phyloP scores from a whole-genome alignment of 2,113 vertebrate genomes.

The Plecotus auritus region DNA sequence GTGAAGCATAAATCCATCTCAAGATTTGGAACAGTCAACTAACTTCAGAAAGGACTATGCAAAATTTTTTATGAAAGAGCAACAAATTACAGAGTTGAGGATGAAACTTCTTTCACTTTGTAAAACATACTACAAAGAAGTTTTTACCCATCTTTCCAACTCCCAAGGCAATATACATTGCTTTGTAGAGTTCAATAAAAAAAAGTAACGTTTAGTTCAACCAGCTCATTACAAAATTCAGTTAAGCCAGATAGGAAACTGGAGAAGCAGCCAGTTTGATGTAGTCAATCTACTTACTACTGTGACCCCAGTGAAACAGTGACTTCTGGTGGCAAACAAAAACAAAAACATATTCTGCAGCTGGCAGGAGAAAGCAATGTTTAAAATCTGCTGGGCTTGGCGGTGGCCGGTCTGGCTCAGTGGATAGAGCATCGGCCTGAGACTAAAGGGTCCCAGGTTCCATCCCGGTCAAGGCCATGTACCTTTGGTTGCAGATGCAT shows the following conservation, averaged over 20 bases:
- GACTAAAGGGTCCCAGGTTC: too few relatives aligned
- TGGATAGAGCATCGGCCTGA: too few relatives aligned
- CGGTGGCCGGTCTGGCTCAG: too few relatives aligned
- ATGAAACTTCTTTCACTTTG: not conserved
- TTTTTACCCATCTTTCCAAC: not conserved
- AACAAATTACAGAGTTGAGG: not conserved
- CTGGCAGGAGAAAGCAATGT: not conserved
- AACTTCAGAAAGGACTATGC: not conserved
- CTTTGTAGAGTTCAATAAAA: not conserved
- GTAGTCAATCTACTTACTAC: not conserved
- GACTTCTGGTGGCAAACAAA: conserved; percentile 28
- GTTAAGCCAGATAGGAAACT: conserved; percentile 46
- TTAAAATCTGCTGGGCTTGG: not conserved
- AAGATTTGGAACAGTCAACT: not conserved
- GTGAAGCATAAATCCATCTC: not conserved
- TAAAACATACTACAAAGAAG: conserved; percentile 10
- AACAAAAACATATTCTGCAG: not conserved
- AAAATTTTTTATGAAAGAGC: conserved; percentile 16
- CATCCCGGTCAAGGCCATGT: too few relatives aligned
- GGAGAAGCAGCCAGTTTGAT: not conserved
- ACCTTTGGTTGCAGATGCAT: too few relatives aligned
- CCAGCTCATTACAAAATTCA: conserved; percentile 24
- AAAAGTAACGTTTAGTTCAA: conserved; percentile 28
- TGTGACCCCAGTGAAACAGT: conserved; percentile 22
- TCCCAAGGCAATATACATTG: not conserved